These are phyloP conservation scores for Pagrus major DNA, from an alignment of 2,113 vertebrate genomes.

Conservation along the genomic window DNA sequence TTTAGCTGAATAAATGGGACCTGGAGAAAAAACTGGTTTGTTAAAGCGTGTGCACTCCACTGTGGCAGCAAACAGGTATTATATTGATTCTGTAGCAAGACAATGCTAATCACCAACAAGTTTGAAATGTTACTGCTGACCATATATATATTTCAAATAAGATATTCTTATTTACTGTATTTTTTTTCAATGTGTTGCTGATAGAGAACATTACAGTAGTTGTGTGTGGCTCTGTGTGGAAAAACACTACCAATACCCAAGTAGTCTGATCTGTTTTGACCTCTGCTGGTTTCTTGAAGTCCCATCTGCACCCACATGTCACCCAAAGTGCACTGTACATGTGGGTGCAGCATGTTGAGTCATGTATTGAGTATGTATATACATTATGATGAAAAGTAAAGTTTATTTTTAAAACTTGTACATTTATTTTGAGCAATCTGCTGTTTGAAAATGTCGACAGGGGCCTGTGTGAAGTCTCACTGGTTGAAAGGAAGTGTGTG, in stretches of 20 bases:
- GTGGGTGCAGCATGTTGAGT: constrained; percentile 34
- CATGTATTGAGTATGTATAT: constrained; percentile 75
- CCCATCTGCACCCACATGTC: constrained; percentile 34
- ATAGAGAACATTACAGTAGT: not conserved
- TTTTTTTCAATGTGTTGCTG: constrained; percentile 17
- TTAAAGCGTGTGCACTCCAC: constrained; percentile 15
- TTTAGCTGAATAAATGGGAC: not conserved
- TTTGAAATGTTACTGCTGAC: constrained; percentile 58
- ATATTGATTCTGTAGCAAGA: constrained; percentile 36
- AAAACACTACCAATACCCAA: not conserved
- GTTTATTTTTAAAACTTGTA: constrained; percentile 78
- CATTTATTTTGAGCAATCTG: constrained; percentile 63
- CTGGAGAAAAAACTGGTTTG: not conserved
- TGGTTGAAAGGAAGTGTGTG: not conserved
- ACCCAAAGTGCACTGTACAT: constrained; percentile 24
- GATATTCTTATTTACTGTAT: constrained; percentile 47
- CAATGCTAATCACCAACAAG: not conserved
- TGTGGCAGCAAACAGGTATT: constrained; percentile 16
- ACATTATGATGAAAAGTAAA: constrained; percentile 61
- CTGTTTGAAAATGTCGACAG: constrained; percentile 61
- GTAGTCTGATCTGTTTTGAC: constrained; percentile 17
- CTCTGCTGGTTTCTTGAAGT: constrained; percentile 1
- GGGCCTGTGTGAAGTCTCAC: not conserved
- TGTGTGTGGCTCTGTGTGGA: not conserved
- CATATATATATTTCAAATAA: constrained; percentile 41